These are phyloP conservation scores for Geotrupes spiniger DNA, from an alignment of 2,888 invertebrate genomes.

Conservation along the genomic window DNA sequence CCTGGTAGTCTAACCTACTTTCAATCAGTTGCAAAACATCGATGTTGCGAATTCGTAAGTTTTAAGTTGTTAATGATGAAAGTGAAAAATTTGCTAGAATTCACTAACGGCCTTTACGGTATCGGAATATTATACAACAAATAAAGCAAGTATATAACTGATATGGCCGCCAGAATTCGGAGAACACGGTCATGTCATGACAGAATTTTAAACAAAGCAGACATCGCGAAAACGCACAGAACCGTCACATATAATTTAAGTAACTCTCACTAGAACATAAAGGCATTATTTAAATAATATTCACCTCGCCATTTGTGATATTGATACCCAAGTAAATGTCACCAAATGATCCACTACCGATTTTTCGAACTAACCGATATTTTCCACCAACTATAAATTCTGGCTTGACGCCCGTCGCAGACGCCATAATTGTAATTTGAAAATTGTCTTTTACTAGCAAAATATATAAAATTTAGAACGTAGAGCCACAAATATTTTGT, in stretches of 20 bases:
- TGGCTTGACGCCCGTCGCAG: constrained; percentile 51
- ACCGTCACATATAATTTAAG: constrained; percentile 1
- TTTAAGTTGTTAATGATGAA: too few species aligned
- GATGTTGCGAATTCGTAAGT: too few species aligned
- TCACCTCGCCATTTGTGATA: constrained; percentile 85
- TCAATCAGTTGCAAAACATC: constrained; percentile 36
- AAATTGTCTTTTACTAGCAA: constrained; percentile 41
- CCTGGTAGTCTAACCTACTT: constrained; percentile 47
- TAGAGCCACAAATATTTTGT: constrained; percentile 47
- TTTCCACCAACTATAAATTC: constrained; percentile 88
- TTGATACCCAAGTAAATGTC: constrained; percentile 97
- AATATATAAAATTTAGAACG: constrained; percentile 48
- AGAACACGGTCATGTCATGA: constrained; percentile 24
- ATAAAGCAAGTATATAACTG: constrained; percentile 24
- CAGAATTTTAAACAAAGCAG: constrained; percentile 30
- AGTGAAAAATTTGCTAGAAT: too few species aligned
- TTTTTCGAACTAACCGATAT: constrained; percentile 93
- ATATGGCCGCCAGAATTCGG: constrained; percentile 35
- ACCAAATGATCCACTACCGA: constrained; percentile 98
- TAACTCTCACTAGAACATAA: constrained; percentile 2
- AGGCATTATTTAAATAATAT: constrained; percentile 31
- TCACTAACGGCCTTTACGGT: too few species aligned
- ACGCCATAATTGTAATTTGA: constrained; percentile 48
- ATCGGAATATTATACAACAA: constrained; percentile 22
- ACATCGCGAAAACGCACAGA: constrained; percentile 11